These are phyloP conservation scores for Glyphotaelius pellucidus DNA, from an alignment of 2,888 invertebrate species.

Conservation along the genomic window DNA sequence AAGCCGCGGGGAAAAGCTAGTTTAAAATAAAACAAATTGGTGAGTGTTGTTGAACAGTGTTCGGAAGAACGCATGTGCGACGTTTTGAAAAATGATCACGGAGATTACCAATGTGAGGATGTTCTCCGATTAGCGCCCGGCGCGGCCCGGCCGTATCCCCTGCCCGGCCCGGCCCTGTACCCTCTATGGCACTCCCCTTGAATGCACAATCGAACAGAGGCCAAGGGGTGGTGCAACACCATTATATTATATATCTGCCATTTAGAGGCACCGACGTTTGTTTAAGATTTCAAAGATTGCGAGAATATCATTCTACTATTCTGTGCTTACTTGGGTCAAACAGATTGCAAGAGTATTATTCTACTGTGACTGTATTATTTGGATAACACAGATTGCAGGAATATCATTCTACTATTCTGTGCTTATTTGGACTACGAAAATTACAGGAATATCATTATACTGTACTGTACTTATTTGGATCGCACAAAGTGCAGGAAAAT, in stretches of 20 bases:
- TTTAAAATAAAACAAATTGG: no score
- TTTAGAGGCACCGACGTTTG: not conserved
- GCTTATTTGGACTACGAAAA: not conserved
- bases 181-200: not conserved
- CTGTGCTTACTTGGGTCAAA: no score
- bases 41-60: not conserved
- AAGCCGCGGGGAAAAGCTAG: no score
- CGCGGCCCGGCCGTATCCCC: not conserved
- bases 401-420: not conserved
- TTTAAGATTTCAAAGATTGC: slow-evolving; percentile 4
- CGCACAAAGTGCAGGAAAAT: not conserved
- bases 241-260: not conserved
- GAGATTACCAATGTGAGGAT: not conserved
- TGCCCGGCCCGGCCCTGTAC: not conserved
- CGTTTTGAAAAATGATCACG: not conserved
- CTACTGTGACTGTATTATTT: no score
- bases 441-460: not conserved
- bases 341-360: no score
- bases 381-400: not conserved
- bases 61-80: not conserved
- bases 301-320: no score
- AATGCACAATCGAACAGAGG: not conserved
- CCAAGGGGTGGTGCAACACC: not conserved
- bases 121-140: slow-evolving; percentile 15
- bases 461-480: no score